Percentiles rank a stretch among this genome's conserved stretches.
Conservation (phyloP, 1,140 invertebrate genomes). For the Scylla paramamosain region DNA sequence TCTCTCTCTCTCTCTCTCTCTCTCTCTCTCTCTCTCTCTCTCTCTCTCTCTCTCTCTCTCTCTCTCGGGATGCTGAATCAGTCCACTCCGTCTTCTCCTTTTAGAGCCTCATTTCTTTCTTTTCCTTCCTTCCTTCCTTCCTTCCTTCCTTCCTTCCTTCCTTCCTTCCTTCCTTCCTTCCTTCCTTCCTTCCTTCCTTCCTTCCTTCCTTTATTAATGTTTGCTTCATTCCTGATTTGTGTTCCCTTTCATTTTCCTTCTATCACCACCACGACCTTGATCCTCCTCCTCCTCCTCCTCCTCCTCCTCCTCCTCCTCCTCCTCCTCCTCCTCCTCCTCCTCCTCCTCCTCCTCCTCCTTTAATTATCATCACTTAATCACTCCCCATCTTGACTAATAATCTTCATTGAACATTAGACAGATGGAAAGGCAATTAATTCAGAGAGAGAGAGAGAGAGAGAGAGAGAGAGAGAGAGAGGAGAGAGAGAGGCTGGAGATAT, state of each 20-base stretch:
- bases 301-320: neutral
- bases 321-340: neutral
- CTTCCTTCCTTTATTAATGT: neutral
- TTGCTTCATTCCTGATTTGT: neutral
- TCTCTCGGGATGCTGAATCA: no score
- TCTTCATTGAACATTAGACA: neutral
- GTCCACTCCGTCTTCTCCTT: no score
- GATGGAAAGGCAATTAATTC: neutral
- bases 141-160: conserved; percentile 18
- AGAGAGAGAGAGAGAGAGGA: neutral
- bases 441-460: neutral
- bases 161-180: neutral
- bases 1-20: no score
- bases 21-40: no score
- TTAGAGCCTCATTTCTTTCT: neutral
- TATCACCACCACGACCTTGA: neutral
- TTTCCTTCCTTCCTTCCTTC: neutral
- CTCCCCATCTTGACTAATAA: conserved; percentile 34
- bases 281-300: neutral
- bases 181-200: neutral
- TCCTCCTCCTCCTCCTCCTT: neutral
- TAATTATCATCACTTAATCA: neutral
- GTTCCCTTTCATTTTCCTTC: neutral
- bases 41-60: no score
- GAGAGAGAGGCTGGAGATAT: neutral